These are phyloP conservation scores for Manis pentadactyla DNA, from an alignment of 2,797 vertebrate genomes.

Conservation along the genomic window DNA sequence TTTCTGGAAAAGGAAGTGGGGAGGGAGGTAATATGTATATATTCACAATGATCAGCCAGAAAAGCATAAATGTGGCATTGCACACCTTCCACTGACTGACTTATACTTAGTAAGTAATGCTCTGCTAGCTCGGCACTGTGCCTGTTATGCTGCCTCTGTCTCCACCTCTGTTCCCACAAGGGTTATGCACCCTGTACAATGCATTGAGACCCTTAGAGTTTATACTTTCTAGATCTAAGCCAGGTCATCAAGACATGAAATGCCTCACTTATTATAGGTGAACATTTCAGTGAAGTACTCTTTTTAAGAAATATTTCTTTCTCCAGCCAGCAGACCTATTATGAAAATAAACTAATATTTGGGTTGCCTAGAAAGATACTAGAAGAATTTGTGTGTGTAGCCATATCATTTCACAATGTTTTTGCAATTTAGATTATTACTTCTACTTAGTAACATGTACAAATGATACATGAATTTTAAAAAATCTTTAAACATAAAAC, in stretches of 20 bases:
- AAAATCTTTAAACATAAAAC: conserved; percentile 44
- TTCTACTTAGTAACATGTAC: conserved; percentile 52
- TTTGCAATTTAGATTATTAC: conserved; percentile 56
- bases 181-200: not conserved
- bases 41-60: not conserved
- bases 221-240: not conserved
- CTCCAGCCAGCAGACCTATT: not conserved
- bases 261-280: not conserved
- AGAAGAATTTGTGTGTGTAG: not conserved
- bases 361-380: not conserved
- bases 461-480: conserved; percentile 41
- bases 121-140: not conserved
- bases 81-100: not conserved
- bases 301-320: not conserved
- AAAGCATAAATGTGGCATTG: not conserved
- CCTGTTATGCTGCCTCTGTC: not conserved
- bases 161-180: not conserved
- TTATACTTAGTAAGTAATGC: not conserved
- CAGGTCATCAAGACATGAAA: not conserved
- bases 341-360: conserved; percentile 27
- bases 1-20: not conserved
- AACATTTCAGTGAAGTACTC: not conserved
- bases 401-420: conserved; percentile 34
- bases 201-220: not conserved
- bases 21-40: not conserved